Percentiles rank a stretch among this genome's conserved stretches.
Conservation (phyloP, 2,113 vertebrate genomes). For the Hepsetus odoe region DNA sequence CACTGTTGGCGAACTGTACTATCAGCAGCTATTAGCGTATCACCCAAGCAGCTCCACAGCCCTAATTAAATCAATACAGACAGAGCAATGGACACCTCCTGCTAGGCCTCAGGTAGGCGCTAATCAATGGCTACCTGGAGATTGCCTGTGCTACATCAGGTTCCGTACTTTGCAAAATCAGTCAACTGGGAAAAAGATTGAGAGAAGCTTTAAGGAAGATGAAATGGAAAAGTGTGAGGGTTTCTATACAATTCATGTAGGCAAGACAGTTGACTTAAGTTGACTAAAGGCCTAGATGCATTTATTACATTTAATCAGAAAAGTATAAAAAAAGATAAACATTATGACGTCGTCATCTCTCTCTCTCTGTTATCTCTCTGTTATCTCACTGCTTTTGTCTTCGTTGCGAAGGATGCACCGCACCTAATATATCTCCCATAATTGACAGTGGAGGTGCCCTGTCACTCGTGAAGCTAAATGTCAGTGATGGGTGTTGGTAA, state of each 20-base stretch:
- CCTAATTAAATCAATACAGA: conserved; percentile 59
- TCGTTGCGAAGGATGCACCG: conserved; percentile 36
- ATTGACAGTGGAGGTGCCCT: conserved; percentile 52
- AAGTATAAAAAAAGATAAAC: no score
- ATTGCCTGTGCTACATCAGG: conserved; percentile 25
- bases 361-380: not conserved
- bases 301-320: not conserved
- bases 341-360: not conserved
- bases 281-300: not conserved
- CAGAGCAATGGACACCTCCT: conserved; percentile 30
- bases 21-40: conserved; percentile 26
- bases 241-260: not conserved
- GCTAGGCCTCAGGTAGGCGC: conserved; percentile 32
- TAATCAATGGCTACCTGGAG: conserved; percentile 54
- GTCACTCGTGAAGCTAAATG: conserved; percentile 47
- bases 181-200: conserved; percentile 23
- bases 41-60: conserved; percentile 38
- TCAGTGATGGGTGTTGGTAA: conserved; percentile 37
- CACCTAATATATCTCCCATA: conserved; percentile 54
- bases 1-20: conserved; percentile 33
- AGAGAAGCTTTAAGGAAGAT: conserved; percentile 9
- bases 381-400: conserved; percentile 19
- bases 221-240: not conserved
- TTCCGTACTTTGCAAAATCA: conserved; percentile 28
- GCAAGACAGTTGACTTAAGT: not conserved